phyloP scores from a whole-genome alignment of 1,140 invertebrate genomes.

The Leptinotarsa texana region DNA sequence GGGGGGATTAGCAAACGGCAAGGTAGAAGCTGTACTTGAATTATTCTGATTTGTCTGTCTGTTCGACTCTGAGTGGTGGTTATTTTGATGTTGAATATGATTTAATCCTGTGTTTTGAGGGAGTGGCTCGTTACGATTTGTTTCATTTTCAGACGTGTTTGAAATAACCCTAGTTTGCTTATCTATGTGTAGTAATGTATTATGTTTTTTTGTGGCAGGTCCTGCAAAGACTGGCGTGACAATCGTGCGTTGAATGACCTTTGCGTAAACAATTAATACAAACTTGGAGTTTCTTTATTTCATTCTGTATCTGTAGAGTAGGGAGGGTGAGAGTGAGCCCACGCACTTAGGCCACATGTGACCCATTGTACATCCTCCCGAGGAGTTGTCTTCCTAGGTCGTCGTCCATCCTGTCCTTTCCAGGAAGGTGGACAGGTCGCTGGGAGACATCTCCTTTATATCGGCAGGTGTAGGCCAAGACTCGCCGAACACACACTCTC shows the following conservation, averaged over 20 bases:
- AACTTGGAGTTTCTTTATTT: conserved; percentile 1
- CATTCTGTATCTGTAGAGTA: no score
- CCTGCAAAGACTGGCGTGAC: conserved; percentile 13
- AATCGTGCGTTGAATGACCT: conserved; percentile 4
- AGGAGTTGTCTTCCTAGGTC: no score
- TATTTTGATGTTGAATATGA: background rate
- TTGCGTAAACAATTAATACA: conserved; percentile 23
- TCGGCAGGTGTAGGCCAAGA: no score
- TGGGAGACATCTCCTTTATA: no score
- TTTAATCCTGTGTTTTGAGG: background rate
- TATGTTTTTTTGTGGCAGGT: conserved; percentile 28
- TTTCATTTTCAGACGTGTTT: background rate
- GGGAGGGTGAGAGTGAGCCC: no score
- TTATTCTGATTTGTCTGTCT: background rate
- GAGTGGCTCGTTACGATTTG: background rate
- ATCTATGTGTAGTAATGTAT: conserved; percentile 25
- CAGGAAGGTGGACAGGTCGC: no score
- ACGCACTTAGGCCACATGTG: no score
- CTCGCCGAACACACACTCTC: no score
- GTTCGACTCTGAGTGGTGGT: background rate
- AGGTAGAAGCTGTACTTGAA: background rate
- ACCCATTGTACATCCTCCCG: no score
- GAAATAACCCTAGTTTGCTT: background rate
- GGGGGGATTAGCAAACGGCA: background rate
- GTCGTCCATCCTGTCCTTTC: no score